phyloP scores from a whole-genome alignment of 2,113 vertebrate species.

The Poecile atricapillus region DNA sequence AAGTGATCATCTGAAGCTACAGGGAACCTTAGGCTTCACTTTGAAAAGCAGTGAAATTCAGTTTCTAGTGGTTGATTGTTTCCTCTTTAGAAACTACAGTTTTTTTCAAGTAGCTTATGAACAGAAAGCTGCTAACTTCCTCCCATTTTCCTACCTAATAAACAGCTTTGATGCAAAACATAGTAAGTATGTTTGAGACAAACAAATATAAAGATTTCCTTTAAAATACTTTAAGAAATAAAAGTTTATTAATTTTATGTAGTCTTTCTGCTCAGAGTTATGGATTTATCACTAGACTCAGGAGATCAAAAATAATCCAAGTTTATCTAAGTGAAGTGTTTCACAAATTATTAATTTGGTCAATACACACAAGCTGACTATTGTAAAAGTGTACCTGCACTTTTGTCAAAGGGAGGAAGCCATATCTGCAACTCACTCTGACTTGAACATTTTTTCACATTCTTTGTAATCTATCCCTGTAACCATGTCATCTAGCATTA shows the following conservation, averaged over 20 bases:
- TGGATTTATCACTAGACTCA: background rate
- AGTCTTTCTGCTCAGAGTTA: background rate
- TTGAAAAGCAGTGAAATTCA: background rate
- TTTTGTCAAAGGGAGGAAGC: background rate
- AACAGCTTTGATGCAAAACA: background rate
- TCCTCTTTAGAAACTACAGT: background rate
- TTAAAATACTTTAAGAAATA: background rate
- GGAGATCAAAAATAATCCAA: background rate
- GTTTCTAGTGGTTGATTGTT: background rate
- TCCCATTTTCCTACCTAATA: background rate
- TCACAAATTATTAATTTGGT: background rate
- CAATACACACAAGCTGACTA: background rate
- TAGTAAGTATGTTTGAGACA: background rate
- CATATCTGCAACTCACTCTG: background rate
- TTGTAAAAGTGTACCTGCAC: background rate
- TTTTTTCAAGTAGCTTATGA: background rate
- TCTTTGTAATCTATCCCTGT: background rate
- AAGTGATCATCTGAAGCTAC: background rate
- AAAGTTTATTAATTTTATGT: background rate
- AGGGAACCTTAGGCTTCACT: background rate
- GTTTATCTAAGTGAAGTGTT: background rate
- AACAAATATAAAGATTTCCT: background rate
- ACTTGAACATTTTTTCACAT: background rate
- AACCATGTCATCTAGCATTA: background rate
- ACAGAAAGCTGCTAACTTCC: background rate